Evolutionary conservation across 2,113 vertebrate genomes (phyloP).

Genomic region (Myrmecophaga tridactyla): DNA sequence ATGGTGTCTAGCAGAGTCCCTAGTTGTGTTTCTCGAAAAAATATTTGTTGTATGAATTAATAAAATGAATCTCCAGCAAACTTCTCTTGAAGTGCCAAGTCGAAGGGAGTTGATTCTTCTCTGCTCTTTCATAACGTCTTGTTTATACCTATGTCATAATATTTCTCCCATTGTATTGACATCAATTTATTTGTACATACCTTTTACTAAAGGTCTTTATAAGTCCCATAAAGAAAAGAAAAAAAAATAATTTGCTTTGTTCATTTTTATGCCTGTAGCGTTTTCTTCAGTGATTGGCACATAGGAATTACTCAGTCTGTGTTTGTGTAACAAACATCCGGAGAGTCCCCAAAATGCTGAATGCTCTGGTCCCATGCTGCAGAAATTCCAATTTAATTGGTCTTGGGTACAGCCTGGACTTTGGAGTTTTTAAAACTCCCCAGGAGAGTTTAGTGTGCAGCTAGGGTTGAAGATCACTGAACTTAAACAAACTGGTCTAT

Average conservation of each 20-base stretch:
- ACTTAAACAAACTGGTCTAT: background rate
- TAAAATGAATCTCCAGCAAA: background rate
- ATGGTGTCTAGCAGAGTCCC: background rate
- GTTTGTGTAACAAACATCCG: background rate
- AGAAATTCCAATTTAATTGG: background rate
- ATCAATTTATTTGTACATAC: background rate
- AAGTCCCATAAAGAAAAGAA: background rate
- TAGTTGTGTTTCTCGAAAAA: background rate
- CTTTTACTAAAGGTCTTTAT: background rate
- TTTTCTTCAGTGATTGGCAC: slow-evolving; percentile 55
- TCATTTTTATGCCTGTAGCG: background rate
- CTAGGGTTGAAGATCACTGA: background rate
- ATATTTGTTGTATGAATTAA: background rate
- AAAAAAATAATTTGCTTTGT: too few relatives aligned
- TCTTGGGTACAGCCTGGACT: background rate
- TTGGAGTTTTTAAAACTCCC: background rate
- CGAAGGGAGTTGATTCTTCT: background rate
- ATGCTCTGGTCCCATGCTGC: background rate
- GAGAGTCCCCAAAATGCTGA: background rate
- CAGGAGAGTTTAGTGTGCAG: background rate
- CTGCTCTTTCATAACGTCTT: background rate
- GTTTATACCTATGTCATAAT: background rate
- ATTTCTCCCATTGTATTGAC: background rate
- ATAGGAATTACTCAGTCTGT: background rate
- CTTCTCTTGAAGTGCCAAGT: background rate